A percentile compares a stretch with the other conserved stretches of the same genome.
These are phyloP conservation scores for Narcine bancroftii DNA, from an alignment of 2,113 vertebrate species.

Conservation along the genomic window DNA sequence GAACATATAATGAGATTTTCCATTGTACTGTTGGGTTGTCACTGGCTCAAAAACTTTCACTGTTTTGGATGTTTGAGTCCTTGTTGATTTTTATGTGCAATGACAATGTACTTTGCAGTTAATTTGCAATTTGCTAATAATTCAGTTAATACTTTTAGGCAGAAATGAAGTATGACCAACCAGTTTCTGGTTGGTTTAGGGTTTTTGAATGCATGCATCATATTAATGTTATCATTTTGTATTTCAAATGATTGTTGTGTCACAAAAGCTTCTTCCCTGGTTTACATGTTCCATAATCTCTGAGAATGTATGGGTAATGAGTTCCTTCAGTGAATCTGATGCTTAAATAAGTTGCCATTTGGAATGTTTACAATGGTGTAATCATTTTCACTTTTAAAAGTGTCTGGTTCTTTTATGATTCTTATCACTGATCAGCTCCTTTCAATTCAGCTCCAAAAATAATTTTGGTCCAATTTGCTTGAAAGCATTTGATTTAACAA, in stretches of 20 bases:
- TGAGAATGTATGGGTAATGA: neutral
- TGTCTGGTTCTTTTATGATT: neutral
- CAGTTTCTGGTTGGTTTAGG: neutral
- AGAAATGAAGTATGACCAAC: neutral
- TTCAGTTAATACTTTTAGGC: neutral
- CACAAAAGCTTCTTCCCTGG: neutral
- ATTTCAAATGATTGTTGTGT: neutral
- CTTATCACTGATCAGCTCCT: neutral
- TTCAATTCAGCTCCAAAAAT: neutral
- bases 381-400: neutral
- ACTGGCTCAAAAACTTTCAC: neutral
- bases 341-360: neutral
- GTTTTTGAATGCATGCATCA: neutral
- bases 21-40: neutral
- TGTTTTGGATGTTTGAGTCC: neutral
- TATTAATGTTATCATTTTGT: neutral
- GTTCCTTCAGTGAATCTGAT: neutral
- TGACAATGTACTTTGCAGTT: neutral
- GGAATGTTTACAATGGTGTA: neutral
- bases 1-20: neutral
- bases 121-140: neutral
- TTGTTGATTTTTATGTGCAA: neutral
- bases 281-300: neutral
- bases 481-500: neutral
- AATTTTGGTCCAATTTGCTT: neutral